These are phyloP conservation scores for Bothrops jararaca DNA, from an alignment of 2,113 vertebrate species.

Conservation along the genomic window DNA sequence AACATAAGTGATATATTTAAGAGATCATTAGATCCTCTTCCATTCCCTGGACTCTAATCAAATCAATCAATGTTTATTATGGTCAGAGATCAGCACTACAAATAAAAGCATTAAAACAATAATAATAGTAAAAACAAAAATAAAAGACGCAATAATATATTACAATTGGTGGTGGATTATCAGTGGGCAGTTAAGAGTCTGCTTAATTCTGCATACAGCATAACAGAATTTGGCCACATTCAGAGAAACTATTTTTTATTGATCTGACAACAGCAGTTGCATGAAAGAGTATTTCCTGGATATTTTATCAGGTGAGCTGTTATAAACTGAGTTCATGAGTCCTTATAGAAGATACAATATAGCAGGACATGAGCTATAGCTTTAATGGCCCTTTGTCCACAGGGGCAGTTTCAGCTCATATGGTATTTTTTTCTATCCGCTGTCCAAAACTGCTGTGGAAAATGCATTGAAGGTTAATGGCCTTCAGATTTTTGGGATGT, in stretches of 20 bases:
- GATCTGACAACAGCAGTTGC: neutral
- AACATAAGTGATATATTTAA: conserved; percentile 60
- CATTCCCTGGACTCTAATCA: neutral
- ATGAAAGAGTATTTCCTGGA: neutral
- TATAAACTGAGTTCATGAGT: neutral
- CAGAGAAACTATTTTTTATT: neutral
- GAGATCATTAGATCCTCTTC: neutral
- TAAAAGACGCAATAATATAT: neutral
- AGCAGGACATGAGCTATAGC: neutral
- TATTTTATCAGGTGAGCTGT: neutral
- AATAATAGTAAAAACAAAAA: neutral
- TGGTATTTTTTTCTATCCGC: neutral
- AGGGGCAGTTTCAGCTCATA: neutral
- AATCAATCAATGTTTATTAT: neutral
- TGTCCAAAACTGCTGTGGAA: neutral
- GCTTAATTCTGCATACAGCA: no score
- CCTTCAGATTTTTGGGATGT: neutral
- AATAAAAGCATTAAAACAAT: neutral
- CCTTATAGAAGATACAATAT: neutral
- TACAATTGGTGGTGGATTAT: no score
- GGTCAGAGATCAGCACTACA: neutral
- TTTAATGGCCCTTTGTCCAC: neutral
- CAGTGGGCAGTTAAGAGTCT: no score
- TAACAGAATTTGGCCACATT: no score
- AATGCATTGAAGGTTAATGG: neutral